Conservation (phyloP, 2,113 vertebrate species). For the Podarcis raffonei region DNA sequence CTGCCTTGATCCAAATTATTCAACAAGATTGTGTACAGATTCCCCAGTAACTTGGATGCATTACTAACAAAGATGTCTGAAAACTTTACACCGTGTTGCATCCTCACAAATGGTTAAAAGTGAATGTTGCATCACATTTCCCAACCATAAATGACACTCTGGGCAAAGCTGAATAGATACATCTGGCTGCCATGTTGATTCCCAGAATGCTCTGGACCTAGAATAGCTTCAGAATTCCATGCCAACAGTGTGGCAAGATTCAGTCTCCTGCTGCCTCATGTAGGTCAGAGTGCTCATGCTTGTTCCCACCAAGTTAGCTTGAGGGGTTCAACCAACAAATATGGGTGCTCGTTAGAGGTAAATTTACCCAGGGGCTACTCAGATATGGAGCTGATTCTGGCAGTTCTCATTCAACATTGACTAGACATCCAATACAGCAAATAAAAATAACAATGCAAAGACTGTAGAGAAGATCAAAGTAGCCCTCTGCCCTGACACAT, state of each 20-base stretch:
- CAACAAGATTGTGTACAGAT: neutral
- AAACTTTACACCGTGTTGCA: neutral
- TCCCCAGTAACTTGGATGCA: neutral
- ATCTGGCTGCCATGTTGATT: neutral
- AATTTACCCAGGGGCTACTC: neutral
- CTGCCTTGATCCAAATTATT: neutral
- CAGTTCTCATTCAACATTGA: neutral
- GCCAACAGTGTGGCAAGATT: neutral
- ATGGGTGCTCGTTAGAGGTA: neutral
- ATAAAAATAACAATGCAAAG: neutral
- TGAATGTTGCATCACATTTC: neutral
- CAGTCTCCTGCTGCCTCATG: too few species aligned
- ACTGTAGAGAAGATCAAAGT: neutral
- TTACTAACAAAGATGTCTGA: neutral
- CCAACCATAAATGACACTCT: neutral
- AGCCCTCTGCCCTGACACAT: neutral
- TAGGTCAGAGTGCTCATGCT: too few species aligned
- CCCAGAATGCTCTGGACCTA: too few species aligned
- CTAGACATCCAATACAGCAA: neutral
- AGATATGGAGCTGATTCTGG: neutral
- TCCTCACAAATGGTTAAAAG: neutral
- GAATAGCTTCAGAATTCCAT: neutral
- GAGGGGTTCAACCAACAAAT: too few species aligned
- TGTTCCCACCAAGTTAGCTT: too few species aligned
- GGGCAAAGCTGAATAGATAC: neutral